Evolutionary conservation across 30 jellyfish, hydroid and myxozoan species (phyloP).

Genomic region (Haliclystus octoradiatus): DNA sequence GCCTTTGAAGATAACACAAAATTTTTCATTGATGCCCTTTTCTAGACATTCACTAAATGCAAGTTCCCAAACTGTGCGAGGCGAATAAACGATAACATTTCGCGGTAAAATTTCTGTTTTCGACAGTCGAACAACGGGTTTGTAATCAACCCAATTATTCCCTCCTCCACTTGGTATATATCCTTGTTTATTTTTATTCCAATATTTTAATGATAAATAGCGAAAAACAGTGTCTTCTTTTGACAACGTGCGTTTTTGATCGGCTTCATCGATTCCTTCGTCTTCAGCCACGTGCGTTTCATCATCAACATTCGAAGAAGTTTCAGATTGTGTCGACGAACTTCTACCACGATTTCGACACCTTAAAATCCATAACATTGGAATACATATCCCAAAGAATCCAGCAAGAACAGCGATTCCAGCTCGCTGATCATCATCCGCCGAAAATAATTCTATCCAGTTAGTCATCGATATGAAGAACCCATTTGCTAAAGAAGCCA

Average conservation of each 20-base stretch:
- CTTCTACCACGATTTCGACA: background rate
- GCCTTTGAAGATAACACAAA: slow-evolving; percentile 57
- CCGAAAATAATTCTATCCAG: no score
- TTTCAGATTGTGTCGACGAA: background rate
- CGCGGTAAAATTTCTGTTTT: slow-evolving; percentile 23
- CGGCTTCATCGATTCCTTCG: background rate
- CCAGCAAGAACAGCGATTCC: background rate
- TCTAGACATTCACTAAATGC: slow-evolving; percentile 50
- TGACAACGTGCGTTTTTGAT: background rate
- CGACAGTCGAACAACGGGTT: slow-evolving; percentile 44
- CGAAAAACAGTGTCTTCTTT: slow-evolving; percentile 13
- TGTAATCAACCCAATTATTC: slow-evolving; percentile 20
- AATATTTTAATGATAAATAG: slow-evolving; percentile 29
- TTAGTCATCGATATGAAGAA: no score
- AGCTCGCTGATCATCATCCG: background rate
- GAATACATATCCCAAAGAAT: background rate
- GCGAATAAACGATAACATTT: slow-evolving; percentile 36
- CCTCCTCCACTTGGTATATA: slow-evolving; percentile 1
- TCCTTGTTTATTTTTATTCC: slow-evolving; percentile 24
- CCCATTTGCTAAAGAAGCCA: no score
- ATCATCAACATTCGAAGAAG: background rate
- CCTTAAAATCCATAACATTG: background rate
- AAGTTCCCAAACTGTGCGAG: slow-evolving; percentile 63
- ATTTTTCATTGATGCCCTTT: slow-evolving; percentile 45
- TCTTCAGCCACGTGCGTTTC: background rate